Percentiles rank a stretch among this genome's conserved stretches.
Conservation (phyloP, 2,888 invertebrate species). For the Limnephilus rhombicus region DNA sequence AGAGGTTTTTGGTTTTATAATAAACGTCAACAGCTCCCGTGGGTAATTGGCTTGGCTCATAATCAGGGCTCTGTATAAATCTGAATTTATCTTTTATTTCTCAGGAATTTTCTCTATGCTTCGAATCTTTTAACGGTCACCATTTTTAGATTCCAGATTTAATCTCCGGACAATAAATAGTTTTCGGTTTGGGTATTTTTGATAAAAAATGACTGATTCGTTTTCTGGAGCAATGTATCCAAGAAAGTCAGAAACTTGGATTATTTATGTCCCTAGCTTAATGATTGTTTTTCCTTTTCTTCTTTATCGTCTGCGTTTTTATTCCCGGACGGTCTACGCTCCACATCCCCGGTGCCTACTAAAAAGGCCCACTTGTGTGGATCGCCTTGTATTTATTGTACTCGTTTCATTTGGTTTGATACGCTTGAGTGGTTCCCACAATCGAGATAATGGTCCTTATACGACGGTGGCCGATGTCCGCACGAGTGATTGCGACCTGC, state of each 20-base stretch:
- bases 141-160: too few relatives aligned
- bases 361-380: constrained; percentile 24
- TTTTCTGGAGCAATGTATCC: not conserved
- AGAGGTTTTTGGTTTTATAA: too few relatives aligned
- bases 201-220: too few relatives aligned
- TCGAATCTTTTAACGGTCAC: too few relatives aligned
- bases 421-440: constrained; percentile 61
- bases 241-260: not conserved
- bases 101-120: too few relatives aligned
- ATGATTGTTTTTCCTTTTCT: not conserved
- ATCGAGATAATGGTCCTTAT: constrained; percentile 64
- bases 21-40: too few relatives aligned
- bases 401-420: constrained; percentile 59
- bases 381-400: constrained; percentile 46
- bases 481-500: constrained; percentile 58
- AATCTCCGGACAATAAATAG: too few relatives aligned
- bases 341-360: not conserved
- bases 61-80: too few relatives aligned
- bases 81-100: too few relatives aligned
- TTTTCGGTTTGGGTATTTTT: too few relatives aligned
- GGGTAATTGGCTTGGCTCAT: too few relatives aligned
- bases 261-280: not conserved
- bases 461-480: constrained; percentile 58
- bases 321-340: not conserved
- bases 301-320: not conserved